Percentiles rank a stretch among this genome's conserved stretches.
These are phyloP conservation scores for Patiria miniata DNA, from an alignment of 35 echinoderm and acorn worm genomes.

Conservation along the genomic window DNA sequence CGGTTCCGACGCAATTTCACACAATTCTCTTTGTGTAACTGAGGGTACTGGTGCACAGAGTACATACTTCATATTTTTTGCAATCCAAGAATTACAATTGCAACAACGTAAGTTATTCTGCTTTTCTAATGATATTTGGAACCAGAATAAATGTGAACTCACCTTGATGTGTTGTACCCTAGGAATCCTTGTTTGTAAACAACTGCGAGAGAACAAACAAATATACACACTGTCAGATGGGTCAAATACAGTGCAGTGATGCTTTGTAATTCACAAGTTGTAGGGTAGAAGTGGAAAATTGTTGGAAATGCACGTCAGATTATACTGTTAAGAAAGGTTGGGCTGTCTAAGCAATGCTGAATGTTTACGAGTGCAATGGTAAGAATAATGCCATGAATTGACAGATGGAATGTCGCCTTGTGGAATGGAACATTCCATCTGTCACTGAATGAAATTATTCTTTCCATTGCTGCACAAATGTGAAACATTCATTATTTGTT, in stretches of 20 bases:
- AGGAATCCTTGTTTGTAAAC: conserved; percentile 47
- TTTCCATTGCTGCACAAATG: no score
- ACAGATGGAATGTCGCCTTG: no score
- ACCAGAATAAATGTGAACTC: no score
- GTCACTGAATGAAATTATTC: no score
- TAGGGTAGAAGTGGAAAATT: neutral
- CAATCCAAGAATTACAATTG: neutral
- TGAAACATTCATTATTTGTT: no score
- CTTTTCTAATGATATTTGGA: neutral
- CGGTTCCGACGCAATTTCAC: no score
- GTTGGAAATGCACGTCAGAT: neutral
- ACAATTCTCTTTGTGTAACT: no score
- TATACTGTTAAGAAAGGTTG: neutral
- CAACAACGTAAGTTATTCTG: neutral
- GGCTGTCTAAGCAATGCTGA: neutral
- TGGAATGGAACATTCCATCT: no score
- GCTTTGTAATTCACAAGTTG: neutral
- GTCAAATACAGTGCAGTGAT: neutral
- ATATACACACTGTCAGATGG: neutral
- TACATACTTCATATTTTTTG: neutral
- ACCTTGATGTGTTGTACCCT: conserved; percentile 61
- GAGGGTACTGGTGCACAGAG: no score
- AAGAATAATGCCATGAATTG: neutral
- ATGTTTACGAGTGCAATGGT: neutral
- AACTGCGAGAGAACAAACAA: neutral